Percentiles rank a stretch among this genome's conserved stretches.
phyloP scores from a whole-genome alignment of 2,888 invertebrate species.

The Plagodis pulveraria region DNA sequence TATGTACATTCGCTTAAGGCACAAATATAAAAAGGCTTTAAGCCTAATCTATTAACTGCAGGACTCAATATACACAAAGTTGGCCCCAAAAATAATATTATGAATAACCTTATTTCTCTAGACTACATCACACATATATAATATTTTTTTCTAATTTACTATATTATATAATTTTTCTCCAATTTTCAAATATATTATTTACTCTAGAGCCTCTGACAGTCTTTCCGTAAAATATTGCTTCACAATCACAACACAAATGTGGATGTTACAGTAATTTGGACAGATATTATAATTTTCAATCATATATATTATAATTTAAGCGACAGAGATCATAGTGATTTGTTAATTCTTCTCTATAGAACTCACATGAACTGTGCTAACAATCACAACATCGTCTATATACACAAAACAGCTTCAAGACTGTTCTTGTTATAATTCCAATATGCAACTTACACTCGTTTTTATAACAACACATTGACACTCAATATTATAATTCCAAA shows the following conservation, averaged over 20 bases:
- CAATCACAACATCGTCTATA: constrained; percentile 47
- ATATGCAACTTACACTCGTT: constrained; percentile 33
- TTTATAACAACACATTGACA: constrained; percentile 32
- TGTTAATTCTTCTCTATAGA: constrained; percentile 13
- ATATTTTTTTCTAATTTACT: constrained; percentile 39
- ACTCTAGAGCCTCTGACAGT: constrained; percentile 71
- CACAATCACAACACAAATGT: constrained; percentile 66
- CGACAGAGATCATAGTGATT: constrained; percentile 21
- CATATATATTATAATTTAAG: constrained; percentile 3
- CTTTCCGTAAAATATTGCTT: constrained; percentile 70
- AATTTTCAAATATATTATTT: constrained; percentile 52
- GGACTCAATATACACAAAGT: constrained; percentile 65
- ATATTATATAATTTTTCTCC: constrained; percentile 15
- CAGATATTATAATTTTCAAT: constrained; percentile 22
- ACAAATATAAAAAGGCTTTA: constrained; percentile 72
- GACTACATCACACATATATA: constrained; percentile 44
- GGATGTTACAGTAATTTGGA: constrained; percentile 43
- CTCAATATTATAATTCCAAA: constrained; percentile 25
- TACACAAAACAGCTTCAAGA: constrained; percentile 48
- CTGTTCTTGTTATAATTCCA: constrained; percentile 38
- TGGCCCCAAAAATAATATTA: constrained; percentile 70
- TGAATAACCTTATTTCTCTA: constrained; percentile 34
- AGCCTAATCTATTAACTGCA: constrained; percentile 58
- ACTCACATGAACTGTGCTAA: constrained; percentile 22
- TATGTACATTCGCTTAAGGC: constrained; percentile 76